Percentiles rank a stretch among this genome's conserved stretches.
phyloP scores from a whole-genome alignment of 2,113 vertebrate genomes.

The Spilogale gracilis region DNA sequence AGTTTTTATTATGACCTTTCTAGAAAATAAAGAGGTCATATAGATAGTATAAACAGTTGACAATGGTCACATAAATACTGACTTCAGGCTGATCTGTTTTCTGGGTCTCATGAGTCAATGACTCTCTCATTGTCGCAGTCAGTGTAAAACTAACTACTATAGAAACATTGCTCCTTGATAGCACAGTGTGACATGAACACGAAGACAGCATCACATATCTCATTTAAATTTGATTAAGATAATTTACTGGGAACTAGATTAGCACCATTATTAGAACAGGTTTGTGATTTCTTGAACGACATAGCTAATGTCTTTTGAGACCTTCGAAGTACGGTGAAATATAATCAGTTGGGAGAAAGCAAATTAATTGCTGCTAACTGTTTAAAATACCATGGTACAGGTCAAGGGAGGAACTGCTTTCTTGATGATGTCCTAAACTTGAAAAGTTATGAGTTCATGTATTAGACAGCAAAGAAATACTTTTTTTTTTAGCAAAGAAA shows the following conservation, averaged over 20 bases:
- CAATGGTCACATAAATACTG: neutral
- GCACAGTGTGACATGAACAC: neutral
- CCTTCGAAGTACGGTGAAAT: neutral
- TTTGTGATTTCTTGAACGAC: conserved; percentile 41
- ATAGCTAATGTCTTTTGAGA: neutral
- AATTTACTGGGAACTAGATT: conserved; percentile 20
- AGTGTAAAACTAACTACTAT: neutral
- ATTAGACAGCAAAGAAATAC: neutral
- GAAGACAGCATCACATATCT: conserved; percentile 1
- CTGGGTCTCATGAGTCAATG: neutral
- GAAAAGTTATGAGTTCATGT: neutral
- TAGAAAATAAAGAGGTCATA: conserved; percentile 42
- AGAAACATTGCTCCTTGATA: conserved; percentile 15
- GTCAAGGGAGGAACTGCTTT: neutral
- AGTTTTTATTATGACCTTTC: neutral
- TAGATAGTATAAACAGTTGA: neutral
- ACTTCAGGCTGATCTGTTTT: conserved; percentile 8
- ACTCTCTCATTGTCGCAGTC: neutral
- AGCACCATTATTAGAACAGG: neutral
- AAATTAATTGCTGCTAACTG: neutral
- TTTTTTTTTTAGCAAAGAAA: neutral
- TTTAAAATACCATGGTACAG: neutral
- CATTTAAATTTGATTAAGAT: conserved; percentile 61
- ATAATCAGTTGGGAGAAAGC: neutral
- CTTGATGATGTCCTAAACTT: neutral